phyloP scores from a whole-genome alignment of 2,113 vertebrate genomes.

The Pitta sordida region DNA sequence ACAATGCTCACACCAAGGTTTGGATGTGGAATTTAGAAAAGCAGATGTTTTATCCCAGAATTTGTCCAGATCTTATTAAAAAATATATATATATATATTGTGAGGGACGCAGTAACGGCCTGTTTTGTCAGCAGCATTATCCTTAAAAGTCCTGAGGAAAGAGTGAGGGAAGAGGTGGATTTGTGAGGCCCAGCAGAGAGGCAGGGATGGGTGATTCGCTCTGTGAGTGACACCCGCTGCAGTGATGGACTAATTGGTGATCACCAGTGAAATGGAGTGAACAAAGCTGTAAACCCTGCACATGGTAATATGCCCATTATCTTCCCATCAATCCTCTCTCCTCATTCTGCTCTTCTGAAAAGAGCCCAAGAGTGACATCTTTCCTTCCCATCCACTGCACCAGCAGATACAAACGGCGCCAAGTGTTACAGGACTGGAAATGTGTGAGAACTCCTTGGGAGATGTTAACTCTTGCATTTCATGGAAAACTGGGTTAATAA shows the following conservation, averaged over 20 bases:
- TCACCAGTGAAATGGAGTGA: not conserved
- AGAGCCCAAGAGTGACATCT: not conserved
- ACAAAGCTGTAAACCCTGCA: not conserved
- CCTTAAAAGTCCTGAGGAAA: not conserved
- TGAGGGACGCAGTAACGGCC: not conserved
- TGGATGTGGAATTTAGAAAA: constrained; percentile 21
- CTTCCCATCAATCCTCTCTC: not conserved
- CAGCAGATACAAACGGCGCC: not conserved
- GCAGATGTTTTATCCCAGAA: constrained; percentile 59
- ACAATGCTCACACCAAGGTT: not conserved
- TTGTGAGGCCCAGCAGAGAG: not conserved
- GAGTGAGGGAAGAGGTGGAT: not conserved
- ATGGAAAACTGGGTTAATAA: constrained; percentile 5
- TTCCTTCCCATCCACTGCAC: not conserved
- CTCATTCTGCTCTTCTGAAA: not conserved
- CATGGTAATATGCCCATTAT: not conserved
- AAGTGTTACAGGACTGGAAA: not conserved
- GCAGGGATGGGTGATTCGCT: not conserved
- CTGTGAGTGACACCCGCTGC: not conserved
- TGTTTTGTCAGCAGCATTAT: not conserved
- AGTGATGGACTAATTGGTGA: not conserved
- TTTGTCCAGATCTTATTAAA: not conserved
- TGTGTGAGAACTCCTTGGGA: not conserved
- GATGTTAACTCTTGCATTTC: not conserved
- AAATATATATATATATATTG: not conserved